These are phyloP conservation scores for Drosophila kikkawai DNA, from an alignment of 1,140 invertebrate species.

Conservation along the genomic window DNA sequence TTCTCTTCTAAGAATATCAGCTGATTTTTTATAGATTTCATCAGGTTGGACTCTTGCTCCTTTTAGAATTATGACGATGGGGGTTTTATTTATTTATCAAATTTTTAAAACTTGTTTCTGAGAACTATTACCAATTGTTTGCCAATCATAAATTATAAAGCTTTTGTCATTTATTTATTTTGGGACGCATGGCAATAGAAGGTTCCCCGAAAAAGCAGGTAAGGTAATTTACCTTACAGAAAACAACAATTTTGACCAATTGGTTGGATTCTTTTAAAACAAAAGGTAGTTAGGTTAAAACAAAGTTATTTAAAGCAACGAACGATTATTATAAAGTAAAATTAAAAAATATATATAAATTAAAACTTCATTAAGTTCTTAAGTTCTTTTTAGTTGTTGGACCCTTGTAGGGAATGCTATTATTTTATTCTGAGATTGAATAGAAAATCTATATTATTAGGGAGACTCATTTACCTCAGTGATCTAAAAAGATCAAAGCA, in stretches of 20 bases:
- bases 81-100: conserved; percentile 1
- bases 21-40: conserved; percentile 7
- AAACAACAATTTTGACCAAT: neutral
- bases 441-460: neutral
- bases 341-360: no score
- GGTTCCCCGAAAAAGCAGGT: neutral
- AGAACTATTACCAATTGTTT: neutral
- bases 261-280: neutral
- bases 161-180: conserved; percentile 2
- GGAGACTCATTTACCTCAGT: no score
- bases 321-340: no score
- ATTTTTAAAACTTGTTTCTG: neutral
- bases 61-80: neutral
- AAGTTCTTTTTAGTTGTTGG: no score
- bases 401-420: no score
- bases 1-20: neutral
- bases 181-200: neutral
- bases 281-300: neutral
- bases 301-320: neutral
- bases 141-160: neutral
- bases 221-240: neutral
- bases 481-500: neutral
- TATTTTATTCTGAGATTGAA: no score
- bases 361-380: no score
- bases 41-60: conserved; percentile 3